These are phyloP conservation scores for Clarias magur DNA, from an alignment of 2,113 vertebrate species.

Conservation along the genomic window DNA sequence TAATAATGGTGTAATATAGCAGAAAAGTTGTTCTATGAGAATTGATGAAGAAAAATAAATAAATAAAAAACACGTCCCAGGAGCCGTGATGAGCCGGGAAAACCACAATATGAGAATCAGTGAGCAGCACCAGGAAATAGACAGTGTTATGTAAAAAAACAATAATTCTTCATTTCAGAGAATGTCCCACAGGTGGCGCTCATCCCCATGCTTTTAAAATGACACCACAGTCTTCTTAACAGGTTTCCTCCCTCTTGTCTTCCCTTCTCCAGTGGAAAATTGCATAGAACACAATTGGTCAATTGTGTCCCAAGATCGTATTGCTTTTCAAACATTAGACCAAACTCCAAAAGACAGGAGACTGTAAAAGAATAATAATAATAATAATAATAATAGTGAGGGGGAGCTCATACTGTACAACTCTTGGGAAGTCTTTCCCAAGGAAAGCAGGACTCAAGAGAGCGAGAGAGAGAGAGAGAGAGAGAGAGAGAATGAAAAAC, in stretches of 20 bases:
- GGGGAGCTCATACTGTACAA: neutral
- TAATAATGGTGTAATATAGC: no score
- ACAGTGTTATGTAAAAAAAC: neutral
- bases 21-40: no score
- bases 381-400: neutral
- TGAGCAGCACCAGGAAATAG: neutral
- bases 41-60: no score
- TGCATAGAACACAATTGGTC: conserved; percentile 29
- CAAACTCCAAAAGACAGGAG: conserved; percentile 15
- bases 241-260: neutral
- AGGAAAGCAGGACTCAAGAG: neutral
- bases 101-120: no score
- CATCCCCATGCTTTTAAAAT: neutral
- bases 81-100: no score
- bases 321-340: conserved; percentile 8
- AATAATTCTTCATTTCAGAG: neutral
- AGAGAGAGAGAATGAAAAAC: conserved; percentile 32
- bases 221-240: neutral
- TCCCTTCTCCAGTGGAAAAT: conserved; percentile 18
- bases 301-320: conserved; percentile 29
- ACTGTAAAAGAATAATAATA: conserved; percentile 3
- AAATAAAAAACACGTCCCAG: no score
- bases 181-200: conserved; percentile 39
- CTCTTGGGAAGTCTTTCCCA: neutral
- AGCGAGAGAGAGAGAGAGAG: neutral